Conservation (phyloP, 2,797 vertebrate genomes). For the Nasua narica region DNA sequence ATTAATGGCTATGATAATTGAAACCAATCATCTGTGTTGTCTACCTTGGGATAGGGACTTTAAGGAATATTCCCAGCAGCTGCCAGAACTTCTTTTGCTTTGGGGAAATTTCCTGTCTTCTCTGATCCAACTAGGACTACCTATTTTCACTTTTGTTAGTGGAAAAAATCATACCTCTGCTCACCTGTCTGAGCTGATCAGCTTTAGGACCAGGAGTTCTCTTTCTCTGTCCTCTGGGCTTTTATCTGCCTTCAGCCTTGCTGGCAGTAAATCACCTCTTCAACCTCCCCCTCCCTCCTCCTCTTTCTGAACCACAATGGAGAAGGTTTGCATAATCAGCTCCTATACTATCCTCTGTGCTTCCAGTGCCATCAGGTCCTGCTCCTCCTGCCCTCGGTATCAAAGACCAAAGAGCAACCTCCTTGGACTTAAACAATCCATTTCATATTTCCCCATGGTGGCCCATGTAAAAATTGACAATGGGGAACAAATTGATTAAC, state of each 20-base stretch:
- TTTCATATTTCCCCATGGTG: not conserved
- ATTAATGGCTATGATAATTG: not conserved
- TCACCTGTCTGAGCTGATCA: not conserved
- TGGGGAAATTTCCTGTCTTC: not conserved
- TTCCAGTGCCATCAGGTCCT: not conserved
- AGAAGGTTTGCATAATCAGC: not conserved
- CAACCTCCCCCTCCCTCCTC: not conserved
- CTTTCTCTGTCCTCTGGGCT: not conserved
- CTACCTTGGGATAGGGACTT: not conserved
- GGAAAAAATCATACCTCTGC: not conserved
- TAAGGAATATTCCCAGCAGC: not conserved
- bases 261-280: not conserved
- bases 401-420: not conserved
- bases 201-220: not conserved
- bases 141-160: not conserved
- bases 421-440: not conserved
- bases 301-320: not conserved
- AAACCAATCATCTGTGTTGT: not conserved
- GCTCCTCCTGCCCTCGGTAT: not conserved
- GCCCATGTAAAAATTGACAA: not conserved
- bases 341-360: not conserved
- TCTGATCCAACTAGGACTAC: not conserved
- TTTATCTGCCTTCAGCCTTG: not conserved
- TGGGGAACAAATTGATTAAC: not conserved
- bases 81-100: not conserved